phyloP scores from a whole-genome alignment of 2,797 vertebrate genomes.

The Pipistrellus pygmaeus region DNA sequence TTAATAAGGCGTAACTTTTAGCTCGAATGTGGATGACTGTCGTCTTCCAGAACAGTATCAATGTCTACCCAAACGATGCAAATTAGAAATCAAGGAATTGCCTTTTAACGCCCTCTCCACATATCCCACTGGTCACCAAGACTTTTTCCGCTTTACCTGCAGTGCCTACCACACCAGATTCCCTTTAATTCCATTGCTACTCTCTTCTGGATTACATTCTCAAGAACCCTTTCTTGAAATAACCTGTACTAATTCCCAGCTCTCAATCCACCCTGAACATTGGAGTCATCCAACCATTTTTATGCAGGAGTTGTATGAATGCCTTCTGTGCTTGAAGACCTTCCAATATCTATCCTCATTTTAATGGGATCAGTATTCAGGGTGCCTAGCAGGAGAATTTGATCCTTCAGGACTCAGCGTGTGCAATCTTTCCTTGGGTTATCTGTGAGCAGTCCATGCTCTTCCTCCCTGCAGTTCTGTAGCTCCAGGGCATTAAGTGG shows the following conservation, averaged over 20 bases:
- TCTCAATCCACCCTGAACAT: not conserved
- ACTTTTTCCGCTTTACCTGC: not conserved
- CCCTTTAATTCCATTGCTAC: not conserved
- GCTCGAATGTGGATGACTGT: not conserved
- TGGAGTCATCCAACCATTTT: not conserved
- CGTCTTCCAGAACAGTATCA: constrained; percentile 37
- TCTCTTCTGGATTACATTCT: not conserved
- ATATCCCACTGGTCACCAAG: not conserved
- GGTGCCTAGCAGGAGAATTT: not conserved
- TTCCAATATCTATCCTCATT: not conserved
- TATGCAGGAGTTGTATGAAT: not conserved
- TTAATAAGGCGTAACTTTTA: not conserved
- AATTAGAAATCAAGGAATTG: constrained; percentile 43
- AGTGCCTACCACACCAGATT: not conserved
- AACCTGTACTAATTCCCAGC: not conserved
- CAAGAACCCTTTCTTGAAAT: constrained; percentile 9
- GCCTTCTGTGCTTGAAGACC: not conserved
- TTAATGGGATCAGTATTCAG: not conserved
- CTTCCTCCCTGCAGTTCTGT: not conserved
- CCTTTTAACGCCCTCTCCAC: not conserved
- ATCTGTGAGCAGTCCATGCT: not conserved
- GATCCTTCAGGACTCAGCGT: not conserved
- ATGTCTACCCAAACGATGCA: not conserved
- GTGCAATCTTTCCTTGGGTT: not conserved
- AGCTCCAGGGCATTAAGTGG: not conserved